Evolutionary conservation across 2,797 vertebrate genomes (phyloP).

Genomic region (Girardinus metallicus): DNA sequence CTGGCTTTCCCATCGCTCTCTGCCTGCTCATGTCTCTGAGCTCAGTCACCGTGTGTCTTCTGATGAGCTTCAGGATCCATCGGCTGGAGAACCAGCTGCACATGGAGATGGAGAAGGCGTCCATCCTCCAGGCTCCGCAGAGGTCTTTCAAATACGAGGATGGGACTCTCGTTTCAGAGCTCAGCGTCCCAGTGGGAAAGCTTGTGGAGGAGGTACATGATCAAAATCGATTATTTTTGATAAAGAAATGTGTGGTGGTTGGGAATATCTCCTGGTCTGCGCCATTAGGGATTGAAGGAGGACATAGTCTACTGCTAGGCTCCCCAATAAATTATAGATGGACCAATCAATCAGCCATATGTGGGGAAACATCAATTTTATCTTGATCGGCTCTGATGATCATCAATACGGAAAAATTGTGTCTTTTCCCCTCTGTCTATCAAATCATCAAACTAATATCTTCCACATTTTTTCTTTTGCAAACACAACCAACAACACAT

Average conservation of each 20-base stretch:
- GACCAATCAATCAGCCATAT: not conserved
- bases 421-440: not conserved
- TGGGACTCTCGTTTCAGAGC: conserved; percentile 78
- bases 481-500: not conserved
- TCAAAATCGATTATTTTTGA: not conserved
- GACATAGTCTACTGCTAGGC: not conserved
- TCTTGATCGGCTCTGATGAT: not conserved
- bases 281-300: conserved; percentile 23
- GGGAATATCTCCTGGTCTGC: conserved; percentile 7
- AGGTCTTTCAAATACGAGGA: conserved; percentile 71
- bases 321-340: not conserved
- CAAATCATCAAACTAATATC: not conserved
- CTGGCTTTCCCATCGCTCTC: conserved; percentile 71
- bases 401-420: not conserved
- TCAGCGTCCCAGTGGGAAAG: conserved; percentile 81
- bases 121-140: conserved; percentile 55
- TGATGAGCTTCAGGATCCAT: conserved; percentile 86
- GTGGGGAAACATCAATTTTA: not conserved
- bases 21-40: conserved; percentile 86
- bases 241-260: not conserved
- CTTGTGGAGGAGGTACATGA: conserved; percentile 85
- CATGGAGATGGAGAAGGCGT: conserved; percentile 80
- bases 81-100: conserved; percentile 87
- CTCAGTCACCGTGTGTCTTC: conserved; percentile 85
- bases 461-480: not conserved